Conservation (phyloP, 1,140 invertebrate species). For the Pseudomyrmex flavicornis region DNA sequence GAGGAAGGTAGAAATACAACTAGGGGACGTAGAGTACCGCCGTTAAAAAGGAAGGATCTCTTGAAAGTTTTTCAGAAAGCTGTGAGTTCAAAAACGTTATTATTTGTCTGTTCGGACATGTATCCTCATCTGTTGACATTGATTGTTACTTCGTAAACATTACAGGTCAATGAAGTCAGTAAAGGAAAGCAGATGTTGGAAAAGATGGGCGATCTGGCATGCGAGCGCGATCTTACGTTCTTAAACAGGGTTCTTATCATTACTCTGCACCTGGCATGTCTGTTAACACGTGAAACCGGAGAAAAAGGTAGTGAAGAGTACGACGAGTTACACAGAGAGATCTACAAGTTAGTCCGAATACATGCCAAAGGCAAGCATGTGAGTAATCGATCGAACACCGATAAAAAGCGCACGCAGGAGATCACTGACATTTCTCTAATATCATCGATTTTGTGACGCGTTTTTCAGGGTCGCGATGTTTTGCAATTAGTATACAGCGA, state of each 20-base stretch:
- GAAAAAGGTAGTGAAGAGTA: constrained; percentile 85
- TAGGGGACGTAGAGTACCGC: constrained; percentile 90
- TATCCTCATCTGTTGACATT: neutral
- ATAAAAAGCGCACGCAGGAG: neutral
- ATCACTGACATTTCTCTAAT: neutral
- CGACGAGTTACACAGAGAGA: constrained; percentile 87
- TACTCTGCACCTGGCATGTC: constrained; percentile 92
- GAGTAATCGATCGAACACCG: constrained; percentile 12
- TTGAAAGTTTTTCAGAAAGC: constrained; percentile 93
- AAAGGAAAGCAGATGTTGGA: constrained; percentile 84
- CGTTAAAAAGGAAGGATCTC: constrained; percentile 92
- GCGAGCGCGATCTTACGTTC: constrained; percentile 90
- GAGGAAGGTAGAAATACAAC: constrained; percentile 89
- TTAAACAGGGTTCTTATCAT: constrained; percentile 94
- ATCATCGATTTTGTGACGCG: neutral
- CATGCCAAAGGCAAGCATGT: constrained; percentile 86
- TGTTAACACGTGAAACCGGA: constrained; percentile 88
- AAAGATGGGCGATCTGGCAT: constrained; percentile 84
- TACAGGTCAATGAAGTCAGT: constrained; percentile 84
- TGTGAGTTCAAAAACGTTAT: constrained; percentile 81
- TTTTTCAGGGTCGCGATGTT: constrained; percentile 90
- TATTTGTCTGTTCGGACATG: neutral
- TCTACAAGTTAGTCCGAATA: constrained; percentile 91
- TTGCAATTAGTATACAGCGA: constrained; percentile 93
- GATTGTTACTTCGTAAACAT: neutral